Evolutionary conservation across 2,113 vertebrate species (phyloP).

Genomic region (Chlorodrepanis virens): DNA sequence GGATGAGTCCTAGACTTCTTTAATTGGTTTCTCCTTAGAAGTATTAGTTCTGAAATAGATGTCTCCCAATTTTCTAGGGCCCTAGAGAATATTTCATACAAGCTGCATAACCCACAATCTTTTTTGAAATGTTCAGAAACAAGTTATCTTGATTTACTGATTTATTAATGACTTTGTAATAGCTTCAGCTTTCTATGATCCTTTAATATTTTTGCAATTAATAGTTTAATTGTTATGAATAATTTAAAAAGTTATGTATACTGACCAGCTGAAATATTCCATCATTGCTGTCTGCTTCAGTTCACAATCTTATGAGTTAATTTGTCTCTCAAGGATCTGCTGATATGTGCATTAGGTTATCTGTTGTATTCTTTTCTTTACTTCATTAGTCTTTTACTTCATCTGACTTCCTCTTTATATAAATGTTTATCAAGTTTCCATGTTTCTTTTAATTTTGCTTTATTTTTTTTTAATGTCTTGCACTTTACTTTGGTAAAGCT

Average conservation of each 20-base stretch:
- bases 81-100: background rate
- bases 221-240: background rate
- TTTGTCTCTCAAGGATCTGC: background rate
- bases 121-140: background rate
- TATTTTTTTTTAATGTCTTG: background rate
- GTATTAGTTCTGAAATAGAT: background rate
- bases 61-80: background rate
- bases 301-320: background rate
- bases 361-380: background rate
- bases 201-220: background rate
- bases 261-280: background rate
- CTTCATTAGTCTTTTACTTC: background rate
- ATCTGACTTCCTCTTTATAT: background rate
- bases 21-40: background rate
- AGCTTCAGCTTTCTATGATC: background rate
- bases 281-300: background rate
- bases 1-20: background rate
- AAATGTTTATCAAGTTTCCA: background rate
- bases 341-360: background rate
- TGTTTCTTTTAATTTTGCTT: background rate
- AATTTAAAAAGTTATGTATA: fast-evolving
- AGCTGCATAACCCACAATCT: fast-evolving
- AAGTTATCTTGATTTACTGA: background rate
- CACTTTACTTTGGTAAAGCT: background rate
- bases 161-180: background rate